Conservation (phyloP, 2,888 invertebrate genomes). For the Dryobota labecula region DNA sequence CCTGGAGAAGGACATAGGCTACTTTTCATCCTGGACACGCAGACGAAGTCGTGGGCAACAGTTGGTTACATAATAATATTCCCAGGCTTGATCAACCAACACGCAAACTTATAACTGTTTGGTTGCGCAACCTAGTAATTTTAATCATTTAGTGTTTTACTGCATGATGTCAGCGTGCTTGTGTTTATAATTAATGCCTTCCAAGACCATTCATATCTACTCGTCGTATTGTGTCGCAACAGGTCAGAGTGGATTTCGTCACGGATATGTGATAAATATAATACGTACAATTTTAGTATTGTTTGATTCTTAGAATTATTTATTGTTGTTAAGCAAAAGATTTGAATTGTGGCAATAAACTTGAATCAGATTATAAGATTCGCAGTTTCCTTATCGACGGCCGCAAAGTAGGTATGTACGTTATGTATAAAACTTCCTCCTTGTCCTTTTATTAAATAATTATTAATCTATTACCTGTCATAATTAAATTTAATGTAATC, state of each 20-base stretch:
- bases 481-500: no score
- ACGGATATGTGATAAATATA: constrained; percentile 41
- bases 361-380: constrained; percentile 7
- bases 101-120: not conserved
- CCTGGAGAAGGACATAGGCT: not conserved
- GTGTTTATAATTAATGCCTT: constrained; percentile 61
- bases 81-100: not conserved
- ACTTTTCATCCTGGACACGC: not conserved
- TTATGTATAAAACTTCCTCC: no score
- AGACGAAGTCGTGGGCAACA: no score
- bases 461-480: no score
- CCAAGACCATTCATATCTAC: constrained; percentile 54
- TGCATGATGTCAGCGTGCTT: constrained; percentile 62
- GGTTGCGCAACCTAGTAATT: constrained; percentile 41
- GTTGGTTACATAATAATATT: not conserved
- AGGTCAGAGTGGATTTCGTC: constrained; percentile 52
- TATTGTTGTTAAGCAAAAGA: constrained; percentile 18
- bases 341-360: not conserved
- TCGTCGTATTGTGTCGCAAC: constrained; percentile 27
- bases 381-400: not conserved
- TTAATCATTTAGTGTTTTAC: constrained; percentile 44
- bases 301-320: constrained; percentile 15
- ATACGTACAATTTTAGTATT: constrained; percentile 13
- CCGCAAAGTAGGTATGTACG: no score
- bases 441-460: no score